phyloP scores from a whole-genome alignment of 2,888 invertebrate species.

The Cataglyphis cursor region DNA sequence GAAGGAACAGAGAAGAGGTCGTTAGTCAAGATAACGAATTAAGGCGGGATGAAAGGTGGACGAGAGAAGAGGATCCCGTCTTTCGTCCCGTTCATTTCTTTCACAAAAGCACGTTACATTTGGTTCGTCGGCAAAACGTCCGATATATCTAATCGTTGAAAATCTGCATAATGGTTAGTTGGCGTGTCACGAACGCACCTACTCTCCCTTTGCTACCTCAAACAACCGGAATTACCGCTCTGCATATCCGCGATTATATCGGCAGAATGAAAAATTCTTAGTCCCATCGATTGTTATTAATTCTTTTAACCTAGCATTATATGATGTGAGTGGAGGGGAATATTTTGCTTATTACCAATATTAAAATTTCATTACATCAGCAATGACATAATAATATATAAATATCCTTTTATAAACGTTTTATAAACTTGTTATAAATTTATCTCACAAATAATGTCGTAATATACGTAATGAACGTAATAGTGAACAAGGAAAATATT shows the following conservation, averaged over 20 bases:
- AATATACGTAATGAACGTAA: no score
- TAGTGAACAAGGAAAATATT: no score
- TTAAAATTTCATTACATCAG: neutral
- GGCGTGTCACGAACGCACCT: slow-evolving; percentile 73
- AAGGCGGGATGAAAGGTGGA: slow-evolving; percentile 64
- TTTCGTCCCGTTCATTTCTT: slow-evolving; percentile 13
- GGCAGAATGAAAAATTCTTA: slow-evolving; percentile 55
- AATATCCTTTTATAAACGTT: no score
- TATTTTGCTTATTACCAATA: slow-evolving; percentile 16
- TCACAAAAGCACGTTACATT: slow-evolving; percentile 70
- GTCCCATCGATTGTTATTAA: slow-evolving; percentile 43
- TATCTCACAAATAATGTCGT: slow-evolving; percentile 28
- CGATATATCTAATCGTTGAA: slow-evolving; percentile 79
- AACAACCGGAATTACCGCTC: slow-evolving; percentile 53
- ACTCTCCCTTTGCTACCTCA: slow-evolving; percentile 30
- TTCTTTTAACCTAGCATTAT: slow-evolving; percentile 9
- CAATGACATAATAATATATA: no score
- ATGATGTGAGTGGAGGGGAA: neutral
- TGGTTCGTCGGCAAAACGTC: slow-evolving; percentile 70
- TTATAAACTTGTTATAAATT: slow-evolving; percentile 34
- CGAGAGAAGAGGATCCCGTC: slow-evolving; percentile 54
- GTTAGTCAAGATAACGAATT: slow-evolving; percentile 75
- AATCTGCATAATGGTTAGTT: slow-evolving; percentile 82
- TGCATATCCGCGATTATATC: slow-evolving; percentile 54
- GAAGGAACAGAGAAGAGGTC: slow-evolving; percentile 50